These are phyloP conservation scores for Ichneumoninae sp. DNA, from an alignment of 2,888 invertebrate species.

Conservation along the genomic window DNA sequence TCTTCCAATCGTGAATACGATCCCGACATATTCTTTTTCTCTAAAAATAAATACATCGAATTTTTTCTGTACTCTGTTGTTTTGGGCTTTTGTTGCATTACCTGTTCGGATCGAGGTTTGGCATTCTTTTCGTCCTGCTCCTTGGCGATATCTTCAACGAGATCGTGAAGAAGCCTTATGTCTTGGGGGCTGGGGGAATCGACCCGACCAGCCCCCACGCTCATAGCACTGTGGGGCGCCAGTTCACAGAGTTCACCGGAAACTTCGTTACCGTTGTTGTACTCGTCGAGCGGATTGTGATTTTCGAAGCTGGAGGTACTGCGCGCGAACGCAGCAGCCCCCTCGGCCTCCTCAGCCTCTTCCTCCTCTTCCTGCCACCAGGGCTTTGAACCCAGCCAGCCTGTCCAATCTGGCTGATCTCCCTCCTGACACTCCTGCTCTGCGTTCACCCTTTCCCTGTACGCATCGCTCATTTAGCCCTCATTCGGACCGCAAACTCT, in stretches of 20 bases:
- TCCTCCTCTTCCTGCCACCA: conserved; percentile 69
- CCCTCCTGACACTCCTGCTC: conserved; percentile 76
- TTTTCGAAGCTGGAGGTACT: conserved; percentile 54
- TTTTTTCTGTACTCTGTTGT: background rate
- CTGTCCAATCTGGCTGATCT: conserved; percentile 64
- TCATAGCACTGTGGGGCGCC: conserved; percentile 82
- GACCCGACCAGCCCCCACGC: conserved; percentile 81
- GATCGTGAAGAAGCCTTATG: conserved; percentile 81
- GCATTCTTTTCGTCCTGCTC: conserved; percentile 77
- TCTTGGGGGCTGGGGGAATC: conserved; percentile 83
- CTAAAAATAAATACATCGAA: background rate
- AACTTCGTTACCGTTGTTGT: conserved; percentile 48
- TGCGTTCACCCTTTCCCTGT: conserved; percentile 78
- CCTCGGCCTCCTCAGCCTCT: conserved; percentile 69
- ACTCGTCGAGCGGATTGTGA: conserved; percentile 48
- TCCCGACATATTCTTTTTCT: background rate
- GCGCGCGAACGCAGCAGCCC: conserved; percentile 60
- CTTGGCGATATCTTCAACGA: conserved; percentile 82
- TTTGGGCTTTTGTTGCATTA: conserved; percentile 54
- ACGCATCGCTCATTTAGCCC: conserved; percentile 82
- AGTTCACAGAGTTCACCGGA: conserved; percentile 77
- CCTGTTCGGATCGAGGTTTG: conserved; percentile 79
- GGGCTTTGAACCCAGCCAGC: conserved; percentile 66
- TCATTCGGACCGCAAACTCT: conserved; percentile 59
- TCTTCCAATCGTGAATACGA: background rate